Base-by-base conservation (phyloP, 2,113 vertebrate species). In the Passer domesticus region DNA sequence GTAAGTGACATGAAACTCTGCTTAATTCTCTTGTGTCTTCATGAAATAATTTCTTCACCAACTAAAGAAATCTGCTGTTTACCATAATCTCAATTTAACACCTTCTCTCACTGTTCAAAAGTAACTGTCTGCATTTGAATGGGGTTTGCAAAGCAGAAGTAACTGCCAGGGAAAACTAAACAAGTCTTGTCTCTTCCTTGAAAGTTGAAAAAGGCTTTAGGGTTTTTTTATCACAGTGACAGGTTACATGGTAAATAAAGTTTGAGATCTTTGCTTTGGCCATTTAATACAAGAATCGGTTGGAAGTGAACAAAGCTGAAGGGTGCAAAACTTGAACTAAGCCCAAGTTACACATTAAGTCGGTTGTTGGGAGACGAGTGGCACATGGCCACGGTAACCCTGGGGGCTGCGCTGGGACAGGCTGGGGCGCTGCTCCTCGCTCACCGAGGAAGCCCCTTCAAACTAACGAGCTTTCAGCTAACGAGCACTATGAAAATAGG, bases 71-170 rank as follows among this genome's bases (percentile, higher is more conserved):
- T 96, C 87, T 94, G 89, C 97, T 97, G 92, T 97, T 98, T 97
- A 76, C 88, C 82, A 88, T 97, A 95, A 97, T 98, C 97, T 97
- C 95, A 95, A 97, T 96, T 97, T 97, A 96, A 94, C 95, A 96
- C 93, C 84, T 90, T 91, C 89, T 92, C 91, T 87, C 90, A 66
- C 74, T 89, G 70, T 94, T 97, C 97, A 97, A 87, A 92, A 94
- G 95, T 96, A 89, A 82, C 85, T 91, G 96, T 94, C 96, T 75
- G 93, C 87, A 80, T 93, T 60, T 88, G 90, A 90, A 85, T 84
- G 81, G 86, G 82, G 72, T 87, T 93, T 82, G 46, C 77, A 90
- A 88, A 97, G 90, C 53, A 89, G 94, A 94, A 97, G 78, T 79
- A 90, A 91, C 91, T 89, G 70, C 53, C 58, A 78, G 93, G 67